Evolutionary conservation across 92 coral and sea anemone species (phyloP).

Genomic region (Paramuricea clavata): DNA sequence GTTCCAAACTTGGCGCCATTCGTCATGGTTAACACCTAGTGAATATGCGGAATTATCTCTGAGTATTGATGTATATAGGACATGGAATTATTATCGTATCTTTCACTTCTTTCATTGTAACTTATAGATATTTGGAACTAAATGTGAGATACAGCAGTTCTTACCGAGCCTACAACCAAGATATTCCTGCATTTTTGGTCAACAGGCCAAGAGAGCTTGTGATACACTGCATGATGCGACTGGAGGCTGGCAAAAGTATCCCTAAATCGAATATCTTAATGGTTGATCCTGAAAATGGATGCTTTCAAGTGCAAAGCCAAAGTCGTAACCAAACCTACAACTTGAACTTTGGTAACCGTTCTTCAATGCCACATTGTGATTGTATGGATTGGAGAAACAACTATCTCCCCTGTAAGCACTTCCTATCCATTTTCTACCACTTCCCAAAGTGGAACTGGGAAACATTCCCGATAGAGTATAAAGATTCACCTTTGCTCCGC

Average conservation of each 20-base stretch:
- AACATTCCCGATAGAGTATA: slow-evolving; percentile 27
- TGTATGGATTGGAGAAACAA: slow-evolving; percentile 61
- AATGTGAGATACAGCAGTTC: slow-evolving; percentile 50
- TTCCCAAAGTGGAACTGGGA: slow-evolving; percentile 63
- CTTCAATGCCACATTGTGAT: slow-evolving; percentile 52
- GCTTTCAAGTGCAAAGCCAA: slow-evolving; percentile 19
- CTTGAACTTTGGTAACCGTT: slow-evolving; percentile 35
- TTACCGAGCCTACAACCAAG: slow-evolving; percentile 59
- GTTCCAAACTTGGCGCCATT: too few species aligned
- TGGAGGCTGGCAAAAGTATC: background rate
- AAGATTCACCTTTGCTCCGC: slow-evolving; percentile 52
- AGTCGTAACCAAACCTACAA: background rate
- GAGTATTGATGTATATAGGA: too few species aligned
- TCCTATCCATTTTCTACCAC: slow-evolving; percentile 57
- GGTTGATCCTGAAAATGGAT: background rate
- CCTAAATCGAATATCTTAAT: background rate
- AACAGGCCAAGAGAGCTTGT: slow-evolving; percentile 63
- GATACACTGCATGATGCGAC: slow-evolving; percentile 38
- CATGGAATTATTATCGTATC: too few species aligned
- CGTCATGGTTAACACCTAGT: too few species aligned
- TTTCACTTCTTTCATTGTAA: background rate
- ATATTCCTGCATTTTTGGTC: slow-evolving; percentile 56
- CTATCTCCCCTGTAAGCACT: slow-evolving; percentile 70
- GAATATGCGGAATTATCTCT: too few species aligned
- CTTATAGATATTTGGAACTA: slow-evolving; percentile 53